These are phyloP conservation scores for Callipepla squamata DNA, from an alignment of 2,113 vertebrate species.

Conservation along the genomic window DNA sequence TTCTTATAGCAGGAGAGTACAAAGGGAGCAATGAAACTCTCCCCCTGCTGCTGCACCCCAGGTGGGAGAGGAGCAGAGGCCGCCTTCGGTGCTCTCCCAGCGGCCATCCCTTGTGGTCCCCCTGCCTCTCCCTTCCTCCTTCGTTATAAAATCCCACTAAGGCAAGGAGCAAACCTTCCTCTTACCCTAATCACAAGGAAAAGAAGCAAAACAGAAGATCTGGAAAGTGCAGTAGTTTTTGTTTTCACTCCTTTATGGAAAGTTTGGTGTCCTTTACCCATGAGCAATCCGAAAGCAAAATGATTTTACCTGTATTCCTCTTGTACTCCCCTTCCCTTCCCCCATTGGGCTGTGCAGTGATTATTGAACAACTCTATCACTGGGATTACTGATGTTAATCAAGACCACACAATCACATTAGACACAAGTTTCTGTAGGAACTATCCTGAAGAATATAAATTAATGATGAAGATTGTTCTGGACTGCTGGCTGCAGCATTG, in stretches of 20 bases:
- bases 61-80: neutral
- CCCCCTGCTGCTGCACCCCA: neutral
- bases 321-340: neutral
- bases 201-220: neutral
- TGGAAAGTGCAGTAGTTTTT: neutral
- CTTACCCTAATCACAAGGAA: neutral
- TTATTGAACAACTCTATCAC: conserved; percentile 20
- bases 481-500: conserved; percentile 32
- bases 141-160: neutral
- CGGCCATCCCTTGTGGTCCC: neutral
- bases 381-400: conserved; percentile 49
- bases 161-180: neutral
- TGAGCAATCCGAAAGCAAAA: neutral
- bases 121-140: neutral
- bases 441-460: conserved; percentile 42
- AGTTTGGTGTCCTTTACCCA: neutral
- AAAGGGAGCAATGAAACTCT: conserved; percentile 40
- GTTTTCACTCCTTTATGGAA: conserved; percentile 5
- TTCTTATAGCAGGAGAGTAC: neutral
- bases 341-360: neutral
- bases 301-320: neutral
- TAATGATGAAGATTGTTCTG: conserved; percentile 23
- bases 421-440: conserved; percentile 23
- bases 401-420: conserved; percentile 39
- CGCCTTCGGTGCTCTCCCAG: neutral